These are phyloP conservation scores for Tetragonula carbonaria DNA, from an alignment of 2,888 invertebrate species.

Conservation along the genomic window DNA sequence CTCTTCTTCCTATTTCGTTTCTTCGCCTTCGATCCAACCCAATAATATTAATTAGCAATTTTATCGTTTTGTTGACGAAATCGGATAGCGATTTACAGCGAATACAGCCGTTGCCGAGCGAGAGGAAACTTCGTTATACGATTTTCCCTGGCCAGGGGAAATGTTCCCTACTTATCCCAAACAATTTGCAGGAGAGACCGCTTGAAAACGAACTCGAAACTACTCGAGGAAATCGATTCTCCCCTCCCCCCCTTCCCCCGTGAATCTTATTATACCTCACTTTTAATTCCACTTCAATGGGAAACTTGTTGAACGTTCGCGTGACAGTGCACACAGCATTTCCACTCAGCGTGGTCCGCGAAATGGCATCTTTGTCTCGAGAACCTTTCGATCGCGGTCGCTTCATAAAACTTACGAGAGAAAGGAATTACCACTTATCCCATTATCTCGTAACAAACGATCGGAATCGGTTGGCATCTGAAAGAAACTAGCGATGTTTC, in stretches of 20 bases:
- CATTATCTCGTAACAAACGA: constrained; percentile 17
- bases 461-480: not conserved
- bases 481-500: constrained; percentile 7
- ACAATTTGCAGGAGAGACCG: constrained; percentile 47
- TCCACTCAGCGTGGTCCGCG: constrained; percentile 14
- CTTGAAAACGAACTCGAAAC: constrained; percentile 52
- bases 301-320: constrained; percentile 57
- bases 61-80: not conserved
- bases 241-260: not conserved
- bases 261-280: constrained; percentile 56
- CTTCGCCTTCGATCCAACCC: too few species aligned
- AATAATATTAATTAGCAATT: constrained; percentile 18
- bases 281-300: constrained; percentile 58
- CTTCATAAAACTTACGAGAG: not conserved
- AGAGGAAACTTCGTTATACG: constrained; percentile 43
- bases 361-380: constrained; percentile 16
- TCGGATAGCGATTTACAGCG: constrained; percentile 12
- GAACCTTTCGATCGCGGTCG: not conserved
- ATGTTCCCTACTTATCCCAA: constrained; percentile 47
- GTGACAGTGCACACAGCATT: constrained; percentile 46
- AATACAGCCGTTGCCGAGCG: constrained; percentile 4
- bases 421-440: constrained; percentile 9
- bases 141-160: constrained; percentile 6
- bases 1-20: not conserved
- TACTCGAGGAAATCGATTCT: constrained; percentile 51